Conservation (phyloP, 1,140 invertebrate species). For the Pomacea maculata region DNA sequence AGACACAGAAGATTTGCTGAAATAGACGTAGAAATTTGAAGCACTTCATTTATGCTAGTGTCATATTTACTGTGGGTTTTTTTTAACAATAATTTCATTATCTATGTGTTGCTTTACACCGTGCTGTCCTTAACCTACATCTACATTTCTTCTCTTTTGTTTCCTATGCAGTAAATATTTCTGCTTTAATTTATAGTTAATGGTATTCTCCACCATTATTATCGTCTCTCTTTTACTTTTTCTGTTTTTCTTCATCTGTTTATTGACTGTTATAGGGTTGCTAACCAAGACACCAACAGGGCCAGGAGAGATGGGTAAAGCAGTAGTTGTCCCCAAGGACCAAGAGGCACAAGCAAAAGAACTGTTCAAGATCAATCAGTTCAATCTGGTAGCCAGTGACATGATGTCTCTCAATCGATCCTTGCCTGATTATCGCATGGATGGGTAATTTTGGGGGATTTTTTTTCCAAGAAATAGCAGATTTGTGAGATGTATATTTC, state of each 20-base stretch:
- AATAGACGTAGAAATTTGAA: no score
- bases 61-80: no score
- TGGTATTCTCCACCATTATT: no score
- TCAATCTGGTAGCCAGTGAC: slow-evolving; percentile 97
- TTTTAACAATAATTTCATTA: no score
- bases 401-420: slow-evolving; percentile 97
- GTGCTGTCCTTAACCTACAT: not conserved
- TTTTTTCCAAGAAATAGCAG: not conserved
- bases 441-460: slow-evolving; percentile 75
- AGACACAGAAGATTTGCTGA: no score
- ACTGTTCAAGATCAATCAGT: slow-evolving; percentile 97
- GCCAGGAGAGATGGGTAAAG: slow-evolving; percentile 86
- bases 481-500: no score
- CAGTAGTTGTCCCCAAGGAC: slow-evolving; percentile 85
- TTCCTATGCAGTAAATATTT: not conserved
- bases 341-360: slow-evolving; percentile 89
- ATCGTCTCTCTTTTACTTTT: not conserved
- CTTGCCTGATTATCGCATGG: slow-evolving; percentile 91
- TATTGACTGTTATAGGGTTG: slow-evolving; percentile 25
- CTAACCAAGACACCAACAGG: slow-evolving; percentile 40
- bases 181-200: not conserved
- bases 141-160: not conserved
- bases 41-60: no score
- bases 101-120: not conserved
- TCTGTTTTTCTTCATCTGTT: slow-evolving; percentile 17